Evolutionary conservation across 1,140 invertebrate genomes (phyloP).

Genomic region (Pemphigus obesinymphae): DNA sequence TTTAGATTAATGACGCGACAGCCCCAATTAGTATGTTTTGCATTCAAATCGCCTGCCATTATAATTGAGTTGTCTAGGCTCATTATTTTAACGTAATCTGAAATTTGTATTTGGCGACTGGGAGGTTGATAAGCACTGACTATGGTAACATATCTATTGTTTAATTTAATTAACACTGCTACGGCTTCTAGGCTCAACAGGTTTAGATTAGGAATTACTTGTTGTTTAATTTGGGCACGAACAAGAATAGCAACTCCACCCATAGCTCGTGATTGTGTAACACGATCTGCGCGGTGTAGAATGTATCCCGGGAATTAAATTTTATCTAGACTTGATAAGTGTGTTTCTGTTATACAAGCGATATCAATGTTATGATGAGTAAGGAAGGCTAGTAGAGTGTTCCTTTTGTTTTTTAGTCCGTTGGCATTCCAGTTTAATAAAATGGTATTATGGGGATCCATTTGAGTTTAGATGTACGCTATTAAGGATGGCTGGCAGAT

Average conservation of each 20-base stretch:
- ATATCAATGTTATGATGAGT: not conserved
- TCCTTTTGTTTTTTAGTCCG: not conserved
- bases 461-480: too few relatives aligned
- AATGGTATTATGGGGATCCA: not conserved
- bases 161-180: too few relatives aligned
- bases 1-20: not conserved
- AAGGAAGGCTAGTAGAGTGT: not conserved
- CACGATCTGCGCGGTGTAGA: not conserved
- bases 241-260: too few relatives aligned
- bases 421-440: not conserved
- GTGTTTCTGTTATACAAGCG: not conserved
- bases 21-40: not conserved
- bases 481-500: not conserved
- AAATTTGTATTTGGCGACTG: too few relatives aligned
- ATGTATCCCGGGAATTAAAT: not conserved
- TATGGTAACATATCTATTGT: not conserved
- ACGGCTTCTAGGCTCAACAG: too few relatives aligned
- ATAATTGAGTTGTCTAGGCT: not conserved
- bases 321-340: not conserved
- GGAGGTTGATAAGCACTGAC: not conserved
- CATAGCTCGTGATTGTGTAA: not conserved
- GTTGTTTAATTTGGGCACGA: too few relatives aligned
- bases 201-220: too few relatives aligned
- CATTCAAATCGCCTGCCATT: not conserved
- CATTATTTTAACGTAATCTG: too few relatives aligned